Base-by-base conservation (phyloP, 1,140 invertebrate species). In the Dendrolimus punctatus region DNA sequence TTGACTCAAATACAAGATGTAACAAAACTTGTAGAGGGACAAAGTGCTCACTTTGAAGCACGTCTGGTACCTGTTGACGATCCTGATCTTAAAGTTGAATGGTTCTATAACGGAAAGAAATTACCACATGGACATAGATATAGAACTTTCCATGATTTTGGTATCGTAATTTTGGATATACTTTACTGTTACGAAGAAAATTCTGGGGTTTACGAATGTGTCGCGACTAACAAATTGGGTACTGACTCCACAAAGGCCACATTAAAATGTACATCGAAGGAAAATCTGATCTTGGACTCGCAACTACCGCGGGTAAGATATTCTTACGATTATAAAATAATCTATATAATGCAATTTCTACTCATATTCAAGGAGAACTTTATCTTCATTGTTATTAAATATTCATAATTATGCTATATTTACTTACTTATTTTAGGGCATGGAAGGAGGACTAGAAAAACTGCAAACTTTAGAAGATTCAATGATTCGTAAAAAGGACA, bases 101-200 rank as follows among this genome's bases (percentile, higher is more conserved):
- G 96, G 96, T 97, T 94, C 72, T 97, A 95, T 70, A 96, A 98
- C 80, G 96, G 96, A 50, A 95, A 96, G 80, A 96, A 96, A 76
- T 86, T 98, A 60, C 94, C 95, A 0, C 93, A 95, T 79, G 97
- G 97, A 37, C 96, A 98, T 87, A 92, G 97, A 55, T 99, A 97
- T 77, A 92, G 96, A 65, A 98, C 96, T 46, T 97, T 98, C 92
- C 96, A 99, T 77, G 97, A 99, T 77, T 99, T 99, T 87, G 97
- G 94, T 57, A 97, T 98, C 75, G 97, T 99, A 39, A 97, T 98
- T 66, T 89, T 99, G 55, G 97, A 99, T 71, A 98, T 99, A 57
- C 86, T 99, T 2, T 99, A 98, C 76, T 98, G 96, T 66, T 99
- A 98, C 74, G 96, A 96, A 83, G 97, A 99, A 88, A 98, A 99